Base-by-base conservation (phyloP, 2,888 invertebrate genomes). In the Elegia similella region DNA sequence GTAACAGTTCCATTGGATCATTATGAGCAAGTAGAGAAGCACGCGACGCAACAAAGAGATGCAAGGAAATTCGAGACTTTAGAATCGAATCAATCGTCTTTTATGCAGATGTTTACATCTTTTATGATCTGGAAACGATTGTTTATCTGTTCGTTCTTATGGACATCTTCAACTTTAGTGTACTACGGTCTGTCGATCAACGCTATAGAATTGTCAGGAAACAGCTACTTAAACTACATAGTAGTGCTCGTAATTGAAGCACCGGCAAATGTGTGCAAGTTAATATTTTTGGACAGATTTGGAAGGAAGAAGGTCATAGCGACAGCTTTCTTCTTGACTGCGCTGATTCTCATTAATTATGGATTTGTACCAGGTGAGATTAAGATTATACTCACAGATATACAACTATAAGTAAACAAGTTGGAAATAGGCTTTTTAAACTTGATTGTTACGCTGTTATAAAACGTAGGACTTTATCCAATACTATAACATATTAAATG, bases 171-270 rank as follows among this genome's bases (percentile, higher is more conserved):
- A 59, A 95, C 95, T 3, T 92, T 96, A 59, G 94, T 96, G 7
- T 97, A 96, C 78, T 96, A 96, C 64, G 97, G 97, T 0, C 82
- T 97, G 32, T 95, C 95, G 0, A 92, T 97, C 44, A 96, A 96
- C 74, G 95, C 96, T 0, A 95, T 96, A 50, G 93, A 94, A 5
- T 79, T 97, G 23, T 94, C 94, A 15, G 96, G 96, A 1, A 94
- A 96, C 69, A 94, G 94, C 68, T 96, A 96, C 71, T 72, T 95
- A 47, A 96, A 96, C 75, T 97, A 96, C 66, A 95, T 96, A 7
- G 94, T 75, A 70, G 92, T 80, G 78, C 92, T 83, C 76, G 90
- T 82, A 0, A 93, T 95, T 23, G 96, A 96, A 76, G 94, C 96
- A n/a, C 96, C 96, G 0, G 95, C 95, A 0, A 95, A 95, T 74